phyloP scores from a whole-genome alignment of 1,140 invertebrate genomes.

The Ceratosolen solmsi region DNA sequence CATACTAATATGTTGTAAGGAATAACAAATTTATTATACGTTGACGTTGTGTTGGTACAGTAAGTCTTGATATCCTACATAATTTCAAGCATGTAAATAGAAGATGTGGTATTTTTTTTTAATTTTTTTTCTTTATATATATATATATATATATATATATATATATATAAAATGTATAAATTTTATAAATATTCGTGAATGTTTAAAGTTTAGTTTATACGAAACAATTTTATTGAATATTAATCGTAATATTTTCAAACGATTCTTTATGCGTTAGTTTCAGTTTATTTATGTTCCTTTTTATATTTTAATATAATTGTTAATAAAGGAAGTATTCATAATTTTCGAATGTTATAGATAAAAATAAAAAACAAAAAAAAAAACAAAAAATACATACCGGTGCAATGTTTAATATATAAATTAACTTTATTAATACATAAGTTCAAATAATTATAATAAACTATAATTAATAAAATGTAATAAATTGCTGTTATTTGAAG shows the following conservation, averaged over 20 bases:
- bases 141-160: too few relatives aligned
- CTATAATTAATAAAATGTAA: not conserved
- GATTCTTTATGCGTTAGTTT: not conserved
- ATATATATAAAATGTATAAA: slow-evolving; percentile 24
- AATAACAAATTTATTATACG: slow-evolving; percentile 11
- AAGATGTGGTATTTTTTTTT: slow-evolving; percentile 22
- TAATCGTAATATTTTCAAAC: not conserved
- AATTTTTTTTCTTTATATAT: too few relatives aligned
- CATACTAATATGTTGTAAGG: slow-evolving; percentile 19
- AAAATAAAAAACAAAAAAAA: too few relatives aligned
- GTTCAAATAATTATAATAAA: not conserved
- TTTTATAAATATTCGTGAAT: slow-evolving; percentile 17
- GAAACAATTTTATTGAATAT: not conserved
- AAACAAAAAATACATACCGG: too few relatives aligned
- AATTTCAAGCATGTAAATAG: not conserved
- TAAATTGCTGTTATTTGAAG: not conserved
- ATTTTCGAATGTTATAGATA: not conserved
- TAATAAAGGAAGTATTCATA: not conserved
- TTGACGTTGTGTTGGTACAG: not conserved
- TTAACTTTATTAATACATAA: not conserved
- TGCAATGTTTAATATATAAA: not conserved
- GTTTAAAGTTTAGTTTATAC: not conserved
- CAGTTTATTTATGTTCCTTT: not conserved
- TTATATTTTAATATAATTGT: not conserved
- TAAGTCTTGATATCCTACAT: not conserved